Evolutionary conservation across 2,797 vertebrate genomes (phyloP), one percentile per base, ranked within the genome.

Genomic region (Typhlichthys subterraneus): DNA sequence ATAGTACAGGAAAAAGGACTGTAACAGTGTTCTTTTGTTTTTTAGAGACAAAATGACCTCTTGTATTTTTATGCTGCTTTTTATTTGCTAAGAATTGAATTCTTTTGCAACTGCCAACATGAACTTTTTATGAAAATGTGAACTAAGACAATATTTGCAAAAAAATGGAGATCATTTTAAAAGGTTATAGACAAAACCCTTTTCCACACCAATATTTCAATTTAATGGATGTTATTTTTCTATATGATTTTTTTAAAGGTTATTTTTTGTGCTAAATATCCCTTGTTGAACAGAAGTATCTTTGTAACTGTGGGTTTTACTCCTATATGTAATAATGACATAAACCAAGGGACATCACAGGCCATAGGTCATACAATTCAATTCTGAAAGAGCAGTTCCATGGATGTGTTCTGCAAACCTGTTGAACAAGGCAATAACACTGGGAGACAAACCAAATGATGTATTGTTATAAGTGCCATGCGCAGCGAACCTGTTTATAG

Each of bases 41-140:
- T 93, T 89, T 91, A 92, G 90, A 92, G 89, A 94, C 87, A 93
- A 93, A 92, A 93, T 91, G 91, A 94, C 92, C 93, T 94, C 92
- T 92, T 94, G 92, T 94, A 94, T 94, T 94, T 94, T 94, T 93
- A 94, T 94, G 93, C 93, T 94, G 93, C 93, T 94, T 93, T 94
- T 92, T 93, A 93, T 93, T 93, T 93, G 92, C 90, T 93, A 91
- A 91, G 89, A 92, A 92, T 91, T 90, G 79, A 92, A 93, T 94
- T 94, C 88, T 94, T 93, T 94, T 94, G 92, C 93, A 93, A 93
- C 92, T 93, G 92, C 92, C 92, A 92, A 93, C 91, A 90, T 89
- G 83, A 92, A 92, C 90, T 93, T 94, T 93, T 93, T 93, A 93
- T 90, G 91, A 93, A 91, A 93, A 92, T 92, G 89, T 93, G 91